Evolutionary conservation across 2,797 vertebrate species (phyloP).

Genomic region (Parauchenoglanis ngamensis): DNA sequence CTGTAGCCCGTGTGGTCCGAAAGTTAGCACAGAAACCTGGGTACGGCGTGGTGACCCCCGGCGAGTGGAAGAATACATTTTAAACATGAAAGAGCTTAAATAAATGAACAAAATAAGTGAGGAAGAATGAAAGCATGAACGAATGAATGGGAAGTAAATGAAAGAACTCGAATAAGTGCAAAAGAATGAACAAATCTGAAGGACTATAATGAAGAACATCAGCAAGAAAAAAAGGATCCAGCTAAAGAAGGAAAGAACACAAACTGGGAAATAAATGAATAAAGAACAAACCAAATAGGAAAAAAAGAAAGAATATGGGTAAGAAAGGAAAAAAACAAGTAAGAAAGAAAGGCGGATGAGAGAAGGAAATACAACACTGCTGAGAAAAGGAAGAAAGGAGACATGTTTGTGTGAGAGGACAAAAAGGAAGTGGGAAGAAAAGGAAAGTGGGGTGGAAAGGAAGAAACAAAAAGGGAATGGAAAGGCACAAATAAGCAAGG

Average conservation of each 20-base stretch:
- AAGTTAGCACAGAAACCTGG: too few relatives aligned
- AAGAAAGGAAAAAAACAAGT: neutral
- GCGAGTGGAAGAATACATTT: too few relatives aligned
- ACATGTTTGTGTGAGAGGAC: too few relatives aligned
- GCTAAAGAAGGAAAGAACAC: neutral
- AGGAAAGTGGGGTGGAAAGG: neutral
- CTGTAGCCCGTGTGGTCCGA: too few relatives aligned
- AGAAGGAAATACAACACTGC: neutral
- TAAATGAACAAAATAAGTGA: neutral
- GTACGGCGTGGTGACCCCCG: too few relatives aligned
- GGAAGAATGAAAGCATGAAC: neutral
- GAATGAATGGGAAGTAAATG: neutral
- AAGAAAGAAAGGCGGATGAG: neutral
- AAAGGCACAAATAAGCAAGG: too few relatives aligned
- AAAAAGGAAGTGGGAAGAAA: neutral
- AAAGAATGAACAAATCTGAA: neutral
- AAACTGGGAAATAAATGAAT: rapidly evolving
- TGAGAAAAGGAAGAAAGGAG: neutral
- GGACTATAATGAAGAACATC: neutral
- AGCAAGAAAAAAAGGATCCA: too few relatives aligned
- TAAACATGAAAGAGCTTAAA: too few relatives aligned
- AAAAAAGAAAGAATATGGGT: neutral
- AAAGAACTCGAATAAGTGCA: neutral
- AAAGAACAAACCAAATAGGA: neutral
- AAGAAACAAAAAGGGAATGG: too few relatives aligned